Base-by-base conservation (phyloP, 2,888 invertebrate genomes). In the Anticlea derivata region DNA sequence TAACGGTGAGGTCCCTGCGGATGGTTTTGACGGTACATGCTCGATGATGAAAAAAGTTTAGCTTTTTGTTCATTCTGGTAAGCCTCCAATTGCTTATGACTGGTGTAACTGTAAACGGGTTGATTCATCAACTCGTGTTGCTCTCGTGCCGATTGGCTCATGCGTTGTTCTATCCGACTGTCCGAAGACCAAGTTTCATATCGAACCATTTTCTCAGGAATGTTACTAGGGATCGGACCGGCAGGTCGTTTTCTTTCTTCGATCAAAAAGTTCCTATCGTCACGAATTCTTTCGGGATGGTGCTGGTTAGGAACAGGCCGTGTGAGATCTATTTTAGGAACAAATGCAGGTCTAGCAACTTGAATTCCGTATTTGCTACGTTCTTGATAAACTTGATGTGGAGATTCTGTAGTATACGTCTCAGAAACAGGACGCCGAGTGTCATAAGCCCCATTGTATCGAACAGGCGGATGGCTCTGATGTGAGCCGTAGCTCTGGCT, bases 261-360 rank as follows among this genome's bases (percentile, higher is more conserved):
- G 58, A 84, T 83, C 53, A 82, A 74, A 59, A 83, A 83, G 55
- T 86, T 71, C 43, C 88, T 71, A 56, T 89, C 89, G 60, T 88
- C 85, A 24, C 89, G 79, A 60, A 83, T 66, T 70, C 84, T 79
- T 37, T 86, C 86, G 30, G 70, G 50, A 51, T 69, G 78, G 55
- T 83, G 80, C 52, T 86, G 85, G 45, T 86, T 85, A 39, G 61
- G 67, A 17, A 73, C 64, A 34, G 83, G 63, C 65, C 80, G 77
- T 22, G 90, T 90, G 55, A 90, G 83, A 75, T 91, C 91, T 73
- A 91, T 91, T 76, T 87, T 81, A 66, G 87, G 83, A 60, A 90
- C 86, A 58, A 77, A 81, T 34, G 90, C 87, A 39, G 77, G 55
- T 72, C 86, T 78, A 20, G 67, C 68, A 31, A 66, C 53, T 44